A percentile compares a stretch with the other conserved stretches of the same genome.
These are phyloP conservation scores for Drosophila paranaensis DNA, from an alignment of 2,888 invertebrate species.

Conservation along the genomic window DNA sequence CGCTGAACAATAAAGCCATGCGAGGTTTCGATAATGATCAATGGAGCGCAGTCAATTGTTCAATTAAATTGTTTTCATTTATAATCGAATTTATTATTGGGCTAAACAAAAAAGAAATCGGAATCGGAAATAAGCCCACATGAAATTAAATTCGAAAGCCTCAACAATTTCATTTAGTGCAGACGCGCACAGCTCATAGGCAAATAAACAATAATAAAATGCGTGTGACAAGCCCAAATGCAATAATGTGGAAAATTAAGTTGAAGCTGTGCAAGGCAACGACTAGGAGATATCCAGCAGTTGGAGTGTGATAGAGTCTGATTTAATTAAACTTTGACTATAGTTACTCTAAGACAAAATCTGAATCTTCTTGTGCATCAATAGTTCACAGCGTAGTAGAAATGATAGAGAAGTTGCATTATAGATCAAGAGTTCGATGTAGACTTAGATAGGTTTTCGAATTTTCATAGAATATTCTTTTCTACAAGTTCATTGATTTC, in stretches of 20 bases:
- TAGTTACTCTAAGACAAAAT: no score
- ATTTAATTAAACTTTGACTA: no score
- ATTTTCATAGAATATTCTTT: no score
- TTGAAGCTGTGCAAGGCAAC: slow-evolving; percentile 3
- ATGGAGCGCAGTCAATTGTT: slow-evolving; percentile 29
- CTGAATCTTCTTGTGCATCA: no score
- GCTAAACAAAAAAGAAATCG: not conserved
- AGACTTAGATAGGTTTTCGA: no score
- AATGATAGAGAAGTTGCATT: no score
- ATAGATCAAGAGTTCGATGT: no score
- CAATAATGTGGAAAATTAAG: slow-evolving; percentile 30
- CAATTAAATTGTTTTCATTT: slow-evolving; percentile 40
- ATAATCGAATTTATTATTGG: slow-evolving; percentile 15
- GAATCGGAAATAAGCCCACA: slow-evolving; percentile 6
- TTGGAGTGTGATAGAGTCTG: no score
- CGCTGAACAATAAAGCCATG: not conserved
- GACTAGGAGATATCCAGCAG: slow-evolving; percentile 3
- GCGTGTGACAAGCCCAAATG: slow-evolving; percentile 25
- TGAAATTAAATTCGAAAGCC: slow-evolving; percentile 32
- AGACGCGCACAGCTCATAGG: slow-evolving; percentile 33
- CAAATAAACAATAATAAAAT: slow-evolving; percentile 51
- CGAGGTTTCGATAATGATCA: slow-evolving; percentile 8
- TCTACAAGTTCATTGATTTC: no score
- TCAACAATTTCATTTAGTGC: slow-evolving; percentile 58
- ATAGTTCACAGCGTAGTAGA: no score